phyloP scores from a whole-genome alignment of 2,888 invertebrate species.

The Linyphia triangularis region DNA sequence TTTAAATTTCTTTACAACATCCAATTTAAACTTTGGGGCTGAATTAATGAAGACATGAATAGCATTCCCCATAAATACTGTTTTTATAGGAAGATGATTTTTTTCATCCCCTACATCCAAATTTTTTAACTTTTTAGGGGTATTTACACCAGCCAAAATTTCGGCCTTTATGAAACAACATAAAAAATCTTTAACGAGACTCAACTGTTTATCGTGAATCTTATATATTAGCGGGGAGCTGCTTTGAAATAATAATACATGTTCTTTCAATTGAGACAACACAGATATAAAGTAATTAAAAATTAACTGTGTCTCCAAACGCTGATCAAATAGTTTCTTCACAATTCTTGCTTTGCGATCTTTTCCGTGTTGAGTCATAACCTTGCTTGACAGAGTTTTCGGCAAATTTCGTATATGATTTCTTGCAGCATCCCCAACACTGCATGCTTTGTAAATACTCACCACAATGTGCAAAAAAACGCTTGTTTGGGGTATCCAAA shows the following conservation, averaged over 20 bases:
- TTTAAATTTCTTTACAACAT: too few relatives aligned
- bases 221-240: too few relatives aligned
- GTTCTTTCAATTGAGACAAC: neutral
- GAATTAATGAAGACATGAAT: too few relatives aligned
- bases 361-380: neutral
- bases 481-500: neutral
- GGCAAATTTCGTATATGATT: neutral
- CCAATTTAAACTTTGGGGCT: too few relatives aligned
- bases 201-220: neutral
- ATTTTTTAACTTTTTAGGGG: neutral
- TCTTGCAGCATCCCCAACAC: neutral
- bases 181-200: neutral
- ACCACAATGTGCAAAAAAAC: neutral
- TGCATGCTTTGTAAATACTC: neutral
- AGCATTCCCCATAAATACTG: too few relatives aligned
- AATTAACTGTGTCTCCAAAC: neutral
- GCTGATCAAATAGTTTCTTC: neutral
- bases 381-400: neutral
- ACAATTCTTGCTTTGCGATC: neutral
- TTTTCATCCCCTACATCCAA: neutral
- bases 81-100: too few relatives aligned
- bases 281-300: neutral
- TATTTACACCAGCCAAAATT: neutral
- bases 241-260: neutral
- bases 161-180: neutral